Conservation (phyloP, 1,140 invertebrate genomes). For the Aphaenogaster rudis region DNA sequence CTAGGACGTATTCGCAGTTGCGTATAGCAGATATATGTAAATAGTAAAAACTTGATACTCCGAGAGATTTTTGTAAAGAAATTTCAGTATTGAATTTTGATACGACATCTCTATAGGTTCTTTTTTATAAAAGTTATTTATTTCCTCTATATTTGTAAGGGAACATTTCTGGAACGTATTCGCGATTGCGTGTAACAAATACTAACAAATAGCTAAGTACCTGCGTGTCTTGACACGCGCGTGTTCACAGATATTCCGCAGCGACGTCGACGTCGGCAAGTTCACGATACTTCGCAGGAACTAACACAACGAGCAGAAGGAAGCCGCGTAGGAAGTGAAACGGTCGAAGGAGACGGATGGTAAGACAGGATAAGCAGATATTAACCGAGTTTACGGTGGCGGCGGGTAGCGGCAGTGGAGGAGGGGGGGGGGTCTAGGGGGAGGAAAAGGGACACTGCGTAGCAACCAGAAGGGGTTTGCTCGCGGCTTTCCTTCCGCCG, state of each 20-base stretch:
- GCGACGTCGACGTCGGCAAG: not conserved
- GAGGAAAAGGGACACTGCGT: constrained; percentile 73
- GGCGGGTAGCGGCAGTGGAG: constrained; percentile 48
- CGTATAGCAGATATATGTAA: too few relatives aligned
- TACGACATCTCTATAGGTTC: not conserved
- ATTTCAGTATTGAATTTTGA: not conserved
- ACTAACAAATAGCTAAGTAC: not conserved
- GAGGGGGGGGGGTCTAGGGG: constrained; percentile 44
- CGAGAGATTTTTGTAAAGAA: not conserved
- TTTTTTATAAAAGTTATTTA: not conserved
- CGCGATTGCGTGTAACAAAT: not conserved
- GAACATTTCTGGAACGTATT: not conserved
- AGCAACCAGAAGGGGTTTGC: constrained; percentile 76
- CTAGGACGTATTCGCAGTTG: too few relatives aligned
- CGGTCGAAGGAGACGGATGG: constrained; percentile 67
- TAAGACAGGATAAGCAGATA: constrained; percentile 83
- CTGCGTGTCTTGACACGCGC: too few relatives aligned
- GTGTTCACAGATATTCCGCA: not conserved
- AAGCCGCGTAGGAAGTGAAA: constrained; percentile 47
- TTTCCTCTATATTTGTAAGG: not conserved
- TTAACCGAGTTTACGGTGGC: constrained; percentile 76
- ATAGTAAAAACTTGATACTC: too few relatives aligned
- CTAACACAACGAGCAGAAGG: constrained; percentile 22
- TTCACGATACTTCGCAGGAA: constrained; percentile 20
- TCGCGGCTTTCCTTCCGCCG: constrained; percentile 78